Evolutionary conservation across 2,888 invertebrate species (phyloP), one percentile per base, ranked within the genome.

Genomic region (Troglohyphantes excavatus): DNA sequence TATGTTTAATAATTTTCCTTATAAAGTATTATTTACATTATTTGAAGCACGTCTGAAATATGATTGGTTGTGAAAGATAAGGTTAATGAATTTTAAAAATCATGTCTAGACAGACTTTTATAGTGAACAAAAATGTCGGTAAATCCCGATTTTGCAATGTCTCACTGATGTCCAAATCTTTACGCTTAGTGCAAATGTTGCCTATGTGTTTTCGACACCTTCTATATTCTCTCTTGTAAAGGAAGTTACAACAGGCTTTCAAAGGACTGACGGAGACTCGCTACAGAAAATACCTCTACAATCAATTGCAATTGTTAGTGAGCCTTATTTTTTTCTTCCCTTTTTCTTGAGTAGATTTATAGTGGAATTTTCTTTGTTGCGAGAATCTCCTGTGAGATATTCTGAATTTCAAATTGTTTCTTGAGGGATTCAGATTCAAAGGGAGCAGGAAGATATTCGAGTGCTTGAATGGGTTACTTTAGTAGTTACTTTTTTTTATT

Each of bases 221-320:
- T 23, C 46, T 23, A 21, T 72, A 53, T 0, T 53, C 23, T 76
- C 33, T 46, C 29, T 53, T 75, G 9, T 53, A n/a, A 33, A 23
- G 46, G 67, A 75, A 84, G 46, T 75, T 75, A 75, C 65, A 75
- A 39, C 67, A 53, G n/a, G 53, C 9, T 19, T 21, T 65, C 63
- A 67, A 19, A 73, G 61, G 33, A 67, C 65, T 65, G 75, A 83
- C 73, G 72, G 72, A 61, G 33, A 33, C 39, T 72, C 21, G 61
- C 23, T 6, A 2, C 26, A 33, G 65, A 63, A 84, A 75, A 84
- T 75, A 67, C 65, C 67, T 65, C 63, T 33, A 33, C 72, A 72
- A 83, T 83, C 72, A 72, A 63, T 83, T 83, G 26, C 27, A 72
- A 73, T 83, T 70, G 72, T 63, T 70, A 68, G 70, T n/a, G 33